These are phyloP conservation scores for Cryptocheilus praepositus DNA, from an alignment of 2,888 invertebrate genomes.

Conservation along the genomic window DNA sequence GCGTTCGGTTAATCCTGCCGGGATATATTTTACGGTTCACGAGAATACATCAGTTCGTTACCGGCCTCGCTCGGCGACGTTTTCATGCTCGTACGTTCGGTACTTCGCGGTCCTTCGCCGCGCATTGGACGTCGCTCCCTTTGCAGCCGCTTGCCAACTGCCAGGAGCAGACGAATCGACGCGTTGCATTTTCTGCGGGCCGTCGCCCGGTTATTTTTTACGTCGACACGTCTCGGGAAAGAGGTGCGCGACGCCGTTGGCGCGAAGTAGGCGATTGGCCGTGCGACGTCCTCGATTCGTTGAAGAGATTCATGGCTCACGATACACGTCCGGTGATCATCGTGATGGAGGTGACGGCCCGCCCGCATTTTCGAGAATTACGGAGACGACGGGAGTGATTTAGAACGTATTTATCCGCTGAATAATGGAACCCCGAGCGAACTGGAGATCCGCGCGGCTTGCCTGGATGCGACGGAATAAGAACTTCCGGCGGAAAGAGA, in stretches of 20 bases:
- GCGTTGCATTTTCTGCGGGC: no score
- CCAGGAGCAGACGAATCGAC: no score
- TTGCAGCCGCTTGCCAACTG: no score
- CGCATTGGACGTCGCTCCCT: no score
- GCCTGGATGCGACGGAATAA: constrained; percentile 44
- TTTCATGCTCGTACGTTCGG: neutral
- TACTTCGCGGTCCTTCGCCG: no score
- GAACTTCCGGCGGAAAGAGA: constrained; percentile 1
- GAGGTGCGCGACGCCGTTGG: neutral
- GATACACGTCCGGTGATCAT: constrained; percentile 45
- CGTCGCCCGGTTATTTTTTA: neutral
- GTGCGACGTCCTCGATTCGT: constrained; percentile 48
- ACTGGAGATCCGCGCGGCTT: constrained; percentile 48
- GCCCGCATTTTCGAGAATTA: constrained; percentile 52
- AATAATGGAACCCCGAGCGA: constrained; percentile 37
- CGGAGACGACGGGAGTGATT: constrained; percentile 43
- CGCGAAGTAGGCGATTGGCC: neutral
- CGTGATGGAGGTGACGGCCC: constrained; percentile 47
- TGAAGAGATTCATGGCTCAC: constrained; percentile 48
- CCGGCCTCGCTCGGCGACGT: neutral
- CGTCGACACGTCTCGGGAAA: neutral
- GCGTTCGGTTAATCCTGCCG: no score
- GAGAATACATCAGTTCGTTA: no score
- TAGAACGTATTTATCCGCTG: constrained; percentile 45
- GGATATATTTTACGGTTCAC: no score